Conservation (phyloP, 2,888 invertebrate genomes). For the Rhimphoctona megacephalus region DNA sequence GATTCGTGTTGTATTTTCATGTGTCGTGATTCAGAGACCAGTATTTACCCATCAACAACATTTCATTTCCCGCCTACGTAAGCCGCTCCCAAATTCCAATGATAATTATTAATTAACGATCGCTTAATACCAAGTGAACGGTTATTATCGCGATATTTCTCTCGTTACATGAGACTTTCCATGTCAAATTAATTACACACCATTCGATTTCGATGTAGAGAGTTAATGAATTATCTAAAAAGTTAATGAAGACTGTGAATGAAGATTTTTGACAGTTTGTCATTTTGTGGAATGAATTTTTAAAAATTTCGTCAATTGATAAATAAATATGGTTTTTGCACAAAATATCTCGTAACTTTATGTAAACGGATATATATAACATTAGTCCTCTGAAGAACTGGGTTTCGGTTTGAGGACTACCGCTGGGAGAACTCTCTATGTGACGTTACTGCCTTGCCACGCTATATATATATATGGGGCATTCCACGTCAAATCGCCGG, state of each 20-base stretch:
- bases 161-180: not conserved
- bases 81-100: conserved; percentile 65
- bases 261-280: not conserved
- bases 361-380: conserved; percentile 26
- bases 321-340: not conserved
- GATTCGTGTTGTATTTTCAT: not conserved
- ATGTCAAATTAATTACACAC: not conserved
- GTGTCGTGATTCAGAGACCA: not conserved
- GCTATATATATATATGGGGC: not conserved
- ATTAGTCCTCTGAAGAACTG: conserved; percentile 2
- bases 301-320: not conserved
- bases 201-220: not conserved
- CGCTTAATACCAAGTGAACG: conserved; percentile 60
- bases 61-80: conserved; percentile 35
- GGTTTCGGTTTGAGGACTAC: conserved; percentile 43
- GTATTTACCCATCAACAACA: not conserved
- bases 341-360: conserved; percentile 7
- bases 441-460: conserved; percentile 56
- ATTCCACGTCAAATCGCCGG: too few relatives aligned
- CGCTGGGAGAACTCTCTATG: conserved; percentile 43
- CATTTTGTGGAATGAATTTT: not conserved
- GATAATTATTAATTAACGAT: conserved; percentile 75
- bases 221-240: not conserved
- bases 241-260: not conserved
- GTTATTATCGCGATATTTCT: conserved; percentile 29